These are phyloP conservation scores for Lophotriccus pileatus DNA, from an alignment of 2,797 vertebrate genomes.

Conservation along the genomic window DNA sequence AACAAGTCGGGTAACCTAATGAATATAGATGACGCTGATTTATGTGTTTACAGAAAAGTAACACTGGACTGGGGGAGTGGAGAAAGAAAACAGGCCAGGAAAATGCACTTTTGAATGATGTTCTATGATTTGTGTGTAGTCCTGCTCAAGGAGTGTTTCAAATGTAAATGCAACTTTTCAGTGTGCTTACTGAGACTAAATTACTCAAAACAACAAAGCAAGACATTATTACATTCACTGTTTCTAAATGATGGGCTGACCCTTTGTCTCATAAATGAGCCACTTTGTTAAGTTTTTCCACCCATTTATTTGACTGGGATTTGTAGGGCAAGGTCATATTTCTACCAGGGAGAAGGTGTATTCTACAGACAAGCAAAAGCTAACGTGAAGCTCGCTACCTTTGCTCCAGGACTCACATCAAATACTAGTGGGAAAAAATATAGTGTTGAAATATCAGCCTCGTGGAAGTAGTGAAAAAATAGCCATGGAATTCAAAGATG, in stretches of 20 bases:
- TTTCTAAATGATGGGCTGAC: neutral
- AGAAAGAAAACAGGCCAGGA: conserved; percentile 8
- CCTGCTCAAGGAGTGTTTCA: conserved; percentile 24
- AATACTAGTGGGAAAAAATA: neutral
- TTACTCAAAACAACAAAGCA: neutral
- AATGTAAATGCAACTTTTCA: conserved; percentile 5
- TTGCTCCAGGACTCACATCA: neutral
- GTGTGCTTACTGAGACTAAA: neutral
- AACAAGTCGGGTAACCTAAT: conserved; percentile 67
- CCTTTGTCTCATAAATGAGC: neutral
- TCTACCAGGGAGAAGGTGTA: neutral
- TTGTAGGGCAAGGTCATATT: neutral
- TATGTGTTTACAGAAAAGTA: conserved; percentile 74
- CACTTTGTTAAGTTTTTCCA: neutral
- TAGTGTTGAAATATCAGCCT: neutral
- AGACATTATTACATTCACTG: neutral
- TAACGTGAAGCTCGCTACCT: neutral
- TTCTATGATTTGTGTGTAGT: conserved; percentile 13
- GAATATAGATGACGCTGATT: conserved; percentile 78
- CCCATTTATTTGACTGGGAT: neutral
- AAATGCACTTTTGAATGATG: conserved; percentile 51
- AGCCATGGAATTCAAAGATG: neutral
- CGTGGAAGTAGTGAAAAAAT: neutral
- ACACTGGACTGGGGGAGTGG: neutral
- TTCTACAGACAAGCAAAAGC: neutral